Evolutionary conservation across 2,888 invertebrate species (phyloP), one percentile per base, ranked within the genome.

Genomic region (Lepidocyrtoides sp.): DNA sequence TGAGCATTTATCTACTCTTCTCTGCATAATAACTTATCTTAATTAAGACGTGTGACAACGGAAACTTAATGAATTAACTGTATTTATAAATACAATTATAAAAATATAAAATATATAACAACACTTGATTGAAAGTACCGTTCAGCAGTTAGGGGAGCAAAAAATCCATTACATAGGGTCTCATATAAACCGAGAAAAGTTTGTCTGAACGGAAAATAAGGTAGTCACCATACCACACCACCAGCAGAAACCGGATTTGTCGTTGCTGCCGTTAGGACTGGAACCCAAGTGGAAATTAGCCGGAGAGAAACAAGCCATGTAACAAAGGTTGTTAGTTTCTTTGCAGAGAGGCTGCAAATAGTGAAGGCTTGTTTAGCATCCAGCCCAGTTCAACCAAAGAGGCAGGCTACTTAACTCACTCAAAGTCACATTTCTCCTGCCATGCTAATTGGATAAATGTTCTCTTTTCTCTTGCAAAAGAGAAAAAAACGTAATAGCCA

Each of bases 371-470:
- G 41, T 17, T 41, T 32, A n/a, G 41, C 20, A 69, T 69, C 69
- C 69, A 69, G 20, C 2, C 63, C 69, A 36, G n/a, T n/a, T n/a
- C n/a, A n/a, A n/a, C n/a, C n/a, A n/a, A n/a, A n/a, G n/a, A n/a
- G n/a, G n/a, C 41, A 7, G 36, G 41, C 41, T 69, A 41, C 69
- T 66, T 41, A 60, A 23, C 60, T 60, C 5, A 14, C 60, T 17
- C 2, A 23, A 7, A 14, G 20, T 20, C 41, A 23, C 41, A 20
- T 69, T 69, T 69, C 69, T 69, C 41, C 20, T 69, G 7, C 69
- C 69, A 69, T 17, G 69, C 69, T 69, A 69, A 69, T 69, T 69
- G 69, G 69, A 69, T 69, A 69, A 69, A 41, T n/a, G 41, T 41
- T 69, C 51, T 51, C 48, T 48, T 48, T 2, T 48, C 48, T 48